Conservation (phyloP, 2,797 vertebrate genomes). For the Lepilemur septentrionalis region DNA sequence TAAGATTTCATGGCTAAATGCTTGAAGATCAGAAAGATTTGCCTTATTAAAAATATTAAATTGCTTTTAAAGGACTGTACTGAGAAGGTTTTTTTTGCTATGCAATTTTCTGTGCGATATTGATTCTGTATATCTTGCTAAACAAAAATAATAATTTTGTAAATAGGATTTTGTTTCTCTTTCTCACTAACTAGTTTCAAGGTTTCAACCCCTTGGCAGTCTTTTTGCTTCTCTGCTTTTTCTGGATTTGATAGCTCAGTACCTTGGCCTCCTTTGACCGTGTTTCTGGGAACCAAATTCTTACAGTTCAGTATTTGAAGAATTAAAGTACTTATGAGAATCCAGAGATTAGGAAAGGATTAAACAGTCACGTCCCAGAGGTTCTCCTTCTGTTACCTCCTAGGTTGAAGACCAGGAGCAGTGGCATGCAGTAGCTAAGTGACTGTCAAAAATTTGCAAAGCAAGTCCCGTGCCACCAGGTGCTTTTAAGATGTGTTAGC, state of each 20-base stretch:
- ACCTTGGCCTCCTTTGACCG: background rate
- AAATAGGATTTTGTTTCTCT: conserved; percentile 43
- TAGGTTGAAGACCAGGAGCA: background rate
- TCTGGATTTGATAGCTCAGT: background rate
- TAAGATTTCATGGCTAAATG: conserved; percentile 58
- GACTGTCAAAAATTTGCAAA: conserved; percentile 17
- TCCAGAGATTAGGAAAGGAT: conserved; percentile 33
- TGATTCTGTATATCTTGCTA: conserved; percentile 60
- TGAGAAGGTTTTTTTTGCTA: conserved; percentile 41
- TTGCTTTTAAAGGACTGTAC: conserved; percentile 62
- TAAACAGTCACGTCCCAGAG: background rate
- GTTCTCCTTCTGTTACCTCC: conserved; percentile 14
- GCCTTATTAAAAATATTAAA: conserved; percentile 76
- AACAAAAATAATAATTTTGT: conserved; percentile 65
- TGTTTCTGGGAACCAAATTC: background rate
- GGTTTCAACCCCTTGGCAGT: background rate
- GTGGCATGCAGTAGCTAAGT: background rate
- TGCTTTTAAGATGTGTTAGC: background rate
- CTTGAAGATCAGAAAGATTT: conserved; percentile 61
- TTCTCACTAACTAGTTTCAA: conserved; percentile 5
- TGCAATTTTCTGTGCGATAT: conserved; percentile 70
- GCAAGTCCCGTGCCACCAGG: background rate
- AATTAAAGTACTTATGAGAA: conserved; percentile 43
- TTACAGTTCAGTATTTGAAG: conserved; percentile 28
- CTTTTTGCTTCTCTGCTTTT: background rate